These are phyloP conservation scores for Carterocephalus palaemon DNA, from an alignment of 2,888 invertebrate species.

Conservation along the genomic window DNA sequence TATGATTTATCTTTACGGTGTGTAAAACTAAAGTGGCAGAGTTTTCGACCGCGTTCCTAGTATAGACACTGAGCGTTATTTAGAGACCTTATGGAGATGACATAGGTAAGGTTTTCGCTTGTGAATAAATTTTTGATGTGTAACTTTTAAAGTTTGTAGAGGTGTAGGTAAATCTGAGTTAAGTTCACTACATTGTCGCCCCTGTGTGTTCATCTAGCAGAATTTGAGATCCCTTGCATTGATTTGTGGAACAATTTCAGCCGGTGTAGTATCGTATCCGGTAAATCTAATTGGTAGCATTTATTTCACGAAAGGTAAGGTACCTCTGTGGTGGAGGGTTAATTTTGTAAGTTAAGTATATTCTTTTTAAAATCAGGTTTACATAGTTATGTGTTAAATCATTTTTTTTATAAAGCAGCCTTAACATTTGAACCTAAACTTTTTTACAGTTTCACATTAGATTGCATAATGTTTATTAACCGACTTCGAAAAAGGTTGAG, in stretches of 20 bases:
- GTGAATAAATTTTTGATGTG: conserved; percentile 21
- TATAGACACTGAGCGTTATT: no score
- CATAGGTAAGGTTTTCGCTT: no score
- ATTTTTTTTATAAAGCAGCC: no score
- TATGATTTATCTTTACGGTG: not conserved
- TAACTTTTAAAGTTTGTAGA: conserved; percentile 9
- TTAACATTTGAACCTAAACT: no score
- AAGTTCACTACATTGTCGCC: conserved; percentile 58
- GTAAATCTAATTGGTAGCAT: conserved; percentile 19
- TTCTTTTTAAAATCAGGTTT: no score
- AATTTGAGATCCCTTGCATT: conserved; percentile 40
- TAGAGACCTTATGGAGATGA: no score
- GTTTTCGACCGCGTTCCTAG: no score
- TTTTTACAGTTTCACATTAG: no score
- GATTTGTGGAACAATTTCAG: conserved; percentile 62
- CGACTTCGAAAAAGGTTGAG: no score
- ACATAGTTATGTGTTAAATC: no score
- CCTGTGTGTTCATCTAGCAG: conserved; percentile 41
- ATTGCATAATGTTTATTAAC: no score
- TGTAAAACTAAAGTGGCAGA: conserved; percentile 1
- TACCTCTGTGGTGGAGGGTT: conserved; percentile 13
- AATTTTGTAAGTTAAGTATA: conserved; percentile 1
- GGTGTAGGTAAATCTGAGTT: conserved; percentile 39
- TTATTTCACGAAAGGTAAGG: conserved; percentile 14
- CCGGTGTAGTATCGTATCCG: conserved; percentile 24